Evolutionary conservation across 1,140 invertebrate species (phyloP), one percentile per base, ranked within the genome.

Genomic region (Meteorus sp.): DNA sequence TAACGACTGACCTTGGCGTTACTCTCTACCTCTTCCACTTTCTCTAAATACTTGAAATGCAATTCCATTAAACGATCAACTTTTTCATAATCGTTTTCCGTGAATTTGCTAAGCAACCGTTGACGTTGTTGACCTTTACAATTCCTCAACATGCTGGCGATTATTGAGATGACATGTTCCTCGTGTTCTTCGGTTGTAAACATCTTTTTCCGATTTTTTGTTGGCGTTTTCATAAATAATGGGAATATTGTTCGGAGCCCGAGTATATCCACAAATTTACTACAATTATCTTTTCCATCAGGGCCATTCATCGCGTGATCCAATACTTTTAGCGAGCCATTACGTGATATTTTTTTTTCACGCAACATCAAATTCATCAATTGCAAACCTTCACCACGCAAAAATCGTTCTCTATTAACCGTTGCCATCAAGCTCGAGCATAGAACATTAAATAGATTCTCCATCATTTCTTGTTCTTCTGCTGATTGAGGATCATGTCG

Each of bases 41-140:
- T 96, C 68, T 96, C 93, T 65, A 95, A 84, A 80, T 99, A 99
- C 76, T 98, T 98, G 67, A 99, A 96, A 82, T 99, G 96, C 39
- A 99, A 81, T 77, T 99, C 97, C 73, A 99, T 82, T 11, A 99
- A 81, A 66, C 97, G 79, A 73, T 99, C 97, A 0, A 99, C 93
- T 83, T 99, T 99, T 81, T 99, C 98, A 69, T 95, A 91, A 81
- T 99, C 95, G 75, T 98, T 98, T 82, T 99, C 98, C 0, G 89
- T 92, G 76, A 99, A 99, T 83, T 99, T 99, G 64, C 89, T 90
- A 6, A 99, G 74, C 23, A 99, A 81, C 52, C 98, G 82, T 71
- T 96, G 91, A 29, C 94, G 80, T 64, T 98, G 95, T 25, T 89
- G 88, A 6, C 93, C 92, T 70, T 90, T 89, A 73, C 93, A 97